Conservation (phyloP, 2,888 invertebrate genomes). For the Pyrochroa serraticornis region DNA sequence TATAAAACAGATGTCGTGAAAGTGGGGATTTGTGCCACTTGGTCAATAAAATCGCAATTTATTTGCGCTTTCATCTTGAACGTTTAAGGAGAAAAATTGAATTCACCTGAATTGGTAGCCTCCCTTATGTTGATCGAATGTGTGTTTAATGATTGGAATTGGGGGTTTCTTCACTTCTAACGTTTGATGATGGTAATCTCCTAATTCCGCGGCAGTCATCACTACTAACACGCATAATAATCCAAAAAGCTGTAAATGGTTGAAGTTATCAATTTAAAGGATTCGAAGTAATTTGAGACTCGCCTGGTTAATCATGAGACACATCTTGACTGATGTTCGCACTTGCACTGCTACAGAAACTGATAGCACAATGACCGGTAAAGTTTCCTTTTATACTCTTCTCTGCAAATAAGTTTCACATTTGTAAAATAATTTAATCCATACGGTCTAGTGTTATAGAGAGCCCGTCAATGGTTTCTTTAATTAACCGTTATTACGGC, state of each 20-base stretch:
- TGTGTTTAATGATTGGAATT: conserved; percentile 67
- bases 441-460: conserved; percentile 28
- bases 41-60: conserved; percentile 1
- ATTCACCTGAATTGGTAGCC: conserved; percentile 69
- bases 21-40: conserved; percentile 11
- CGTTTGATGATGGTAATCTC: conserved; percentile 8
- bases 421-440: conserved; percentile 34
- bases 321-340: conserved; percentile 8
- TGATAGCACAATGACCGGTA: conserved; percentile 15
- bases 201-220: not conserved
- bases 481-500: conserved; percentile 5
- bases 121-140: conserved; percentile 62
- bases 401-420: conserved; percentile 36
- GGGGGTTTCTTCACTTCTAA: conserved; percentile 44
- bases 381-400: conserved; percentile 33
- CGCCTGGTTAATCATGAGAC: not conserved
- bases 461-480: not conserved
- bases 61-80: conserved; percentile 18
- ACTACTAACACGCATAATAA: not conserved
- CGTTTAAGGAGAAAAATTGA: conserved; percentile 8
- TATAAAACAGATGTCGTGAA: conserved; percentile 24
- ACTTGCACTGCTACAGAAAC: conserved; percentile 13
- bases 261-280: not conserved
- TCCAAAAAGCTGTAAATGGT: conserved; percentile 1
- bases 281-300: not conserved